Evolutionary conservation across 2,797 vertebrate species (phyloP), one percentile per base, ranked within the genome.

Genomic region (Pyrocephalus nanus): DNA sequence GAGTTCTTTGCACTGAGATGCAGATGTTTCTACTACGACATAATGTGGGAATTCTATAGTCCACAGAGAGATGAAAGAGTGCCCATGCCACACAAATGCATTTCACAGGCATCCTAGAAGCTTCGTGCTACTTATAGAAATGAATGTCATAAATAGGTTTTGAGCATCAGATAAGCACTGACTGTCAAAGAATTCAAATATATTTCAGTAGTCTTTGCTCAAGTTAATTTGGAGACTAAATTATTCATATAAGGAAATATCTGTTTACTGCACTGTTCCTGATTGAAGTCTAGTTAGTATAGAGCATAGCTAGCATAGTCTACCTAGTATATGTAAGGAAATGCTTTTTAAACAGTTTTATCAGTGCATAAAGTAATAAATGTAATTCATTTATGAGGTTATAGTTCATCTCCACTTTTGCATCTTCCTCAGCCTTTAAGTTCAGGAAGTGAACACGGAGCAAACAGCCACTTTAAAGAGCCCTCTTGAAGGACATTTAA

Each of bases 11-110:
- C 54, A 38, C 47, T 10, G 19, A 60, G 36, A 47, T 84, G 66
- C 71, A 86, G 69, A 71, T 47, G 15, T 75, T 95, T 97, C 58
- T 90, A 71, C 75, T 91, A 82, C 0, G 0, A 34, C 32, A 84
- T 87, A 80, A 85, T 70, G 30, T 47, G 51, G 57, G 74, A 93
- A 93, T 91, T 90, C 84, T 80, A 3, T 62, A 92, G 66, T 66
- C 58, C 50, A 66, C 43, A 82, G 45, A 81, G 80, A 80, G 21
- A 93, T 71, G 82, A 94, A 93, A 88, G 80, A 95, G 94, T 85
- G 67, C 38, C 65, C 36, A 2, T 76, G 54, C 86, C 75, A 92
- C 50, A 75, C 34, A 85, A 92, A 92, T 78, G 78, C 20, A 25
- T 94, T 94, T 95, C 53, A 36, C 27, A 15, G 20, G 40, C 78